Base-by-base conservation (phyloP, 2,113 vertebrate species). In the Hoplias malabaricus region DNA sequence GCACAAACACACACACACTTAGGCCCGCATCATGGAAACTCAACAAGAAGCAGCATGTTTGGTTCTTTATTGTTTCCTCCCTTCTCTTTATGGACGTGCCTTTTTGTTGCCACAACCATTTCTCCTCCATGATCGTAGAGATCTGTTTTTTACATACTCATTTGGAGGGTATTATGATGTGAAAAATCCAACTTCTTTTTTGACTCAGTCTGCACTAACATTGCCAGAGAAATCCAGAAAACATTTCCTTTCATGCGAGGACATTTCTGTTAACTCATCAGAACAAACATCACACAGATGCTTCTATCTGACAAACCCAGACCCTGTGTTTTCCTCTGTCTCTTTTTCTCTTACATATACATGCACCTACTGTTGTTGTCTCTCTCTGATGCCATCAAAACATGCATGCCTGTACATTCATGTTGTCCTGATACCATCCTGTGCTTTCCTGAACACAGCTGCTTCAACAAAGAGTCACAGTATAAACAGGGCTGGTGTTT, bases 381-480 rank as follows among this genome's bases (percentile, higher is more conserved):
- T 73, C 73, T 71, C 62, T 61, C 78, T 23, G 77, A 79, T 85
- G 75, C 78, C 82, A 78, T 86, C 85, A 78, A 72, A 83, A 80
- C 63, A 40, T 61, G 74, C 78, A 76, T 68, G 65, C 69, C 61
- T 76, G 77, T 77, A 86, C 80, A 75, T 75, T 83, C 77, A 69
- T 82, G 83, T 71, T 77, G 74, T 80, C 71, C 83, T 76, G 83
- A 84, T 86, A 81, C 54, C 79, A 84, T 80, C 72, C 78, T 81
- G 80, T 67, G 57, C 82, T 80, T 80, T 76, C 77, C 73, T 48
- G 77, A 81, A 82, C 80, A 87, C 86, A 87, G 86, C 86, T 87
- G 84, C 82, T 79, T 82, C 83, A 87, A 87, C 84, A 87, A 87
- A 85, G 81, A 78, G 50, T 46, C 21, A 8, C 71, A 75, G 42